A percentile compares a stretch with the other conserved stretches of the same genome.
These are phyloP conservation scores for Oxystoma pomonae DNA, from an alignment of 2,888 invertebrate species.

Conservation along the genomic window DNA sequence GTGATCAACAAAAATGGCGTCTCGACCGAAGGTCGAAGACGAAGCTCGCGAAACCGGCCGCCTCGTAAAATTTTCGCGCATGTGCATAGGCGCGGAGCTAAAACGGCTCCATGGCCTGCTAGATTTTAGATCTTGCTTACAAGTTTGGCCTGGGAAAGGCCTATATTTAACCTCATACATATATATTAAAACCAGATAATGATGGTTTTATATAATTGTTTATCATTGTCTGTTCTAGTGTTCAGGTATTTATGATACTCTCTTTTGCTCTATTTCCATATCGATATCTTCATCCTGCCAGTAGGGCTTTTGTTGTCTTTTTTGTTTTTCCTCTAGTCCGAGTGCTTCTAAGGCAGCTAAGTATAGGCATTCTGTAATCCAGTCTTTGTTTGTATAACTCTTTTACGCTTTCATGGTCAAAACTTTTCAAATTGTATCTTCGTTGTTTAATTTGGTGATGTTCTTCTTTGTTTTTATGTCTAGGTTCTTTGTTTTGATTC, in stretches of 20 bases:
- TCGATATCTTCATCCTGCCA: constrained; percentile 12
- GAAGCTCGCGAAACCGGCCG: too few relatives aligned
- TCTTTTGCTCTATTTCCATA: neutral
- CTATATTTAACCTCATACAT: too few relatives aligned
- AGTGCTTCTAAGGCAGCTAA: neutral
- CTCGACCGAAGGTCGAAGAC: too few relatives aligned
- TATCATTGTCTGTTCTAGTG: neutral
- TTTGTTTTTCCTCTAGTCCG: neutral
- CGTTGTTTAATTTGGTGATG: neutral
- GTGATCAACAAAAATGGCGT: too few relatives aligned
- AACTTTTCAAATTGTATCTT: constrained; percentile 5
- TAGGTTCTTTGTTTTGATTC: too few relatives aligned
- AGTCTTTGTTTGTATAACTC: neutral
- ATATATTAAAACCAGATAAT: too few relatives aligned
- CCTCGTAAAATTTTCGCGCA: too few relatives aligned
- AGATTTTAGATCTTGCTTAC: too few relatives aligned
- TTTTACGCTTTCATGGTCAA: constrained; percentile 2
- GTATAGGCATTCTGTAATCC: neutral
- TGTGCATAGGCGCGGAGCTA: too few relatives aligned
- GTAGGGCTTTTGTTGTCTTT: neutral
- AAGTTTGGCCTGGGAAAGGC: too few relatives aligned
- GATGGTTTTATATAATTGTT: constrained; percentile 1
- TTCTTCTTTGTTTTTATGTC: too few relatives aligned
- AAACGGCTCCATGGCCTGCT: too few relatives aligned
- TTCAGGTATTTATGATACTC: neutral